These are phyloP conservation scores for Stegophylla sp. DNA, from an alignment of 2,888 invertebrate species.

Conservation along the genomic window DNA sequence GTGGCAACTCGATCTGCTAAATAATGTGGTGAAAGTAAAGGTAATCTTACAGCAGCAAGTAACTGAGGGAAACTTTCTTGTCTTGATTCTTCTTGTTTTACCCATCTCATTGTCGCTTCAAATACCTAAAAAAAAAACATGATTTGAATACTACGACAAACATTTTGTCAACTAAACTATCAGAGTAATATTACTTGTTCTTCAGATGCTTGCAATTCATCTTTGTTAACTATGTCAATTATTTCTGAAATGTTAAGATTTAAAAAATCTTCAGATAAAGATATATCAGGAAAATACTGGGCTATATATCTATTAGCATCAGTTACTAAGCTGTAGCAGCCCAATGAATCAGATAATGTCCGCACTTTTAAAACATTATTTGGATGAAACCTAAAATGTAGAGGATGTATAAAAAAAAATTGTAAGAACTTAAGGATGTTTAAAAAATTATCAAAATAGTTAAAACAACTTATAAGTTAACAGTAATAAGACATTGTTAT, in stretches of 20 bases:
- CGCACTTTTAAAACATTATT: constrained; percentile 82
- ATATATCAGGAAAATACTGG: constrained; percentile 79
- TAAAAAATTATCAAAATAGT: too few species aligned
- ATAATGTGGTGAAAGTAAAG: constrained; percentile 81
- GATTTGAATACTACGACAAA: background rate
- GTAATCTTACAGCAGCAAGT: constrained; percentile 78
- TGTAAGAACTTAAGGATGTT: too few species aligned
- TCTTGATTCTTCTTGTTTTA: constrained; percentile 72
- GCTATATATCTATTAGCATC: constrained; percentile 82
- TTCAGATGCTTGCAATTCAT: constrained; percentile 80
- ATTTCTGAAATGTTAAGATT: constrained; percentile 71
- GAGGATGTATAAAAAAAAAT: background rate
- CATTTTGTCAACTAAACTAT: background rate
- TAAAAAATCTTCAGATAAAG: constrained; percentile 79
- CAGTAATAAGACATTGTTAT: too few species aligned
- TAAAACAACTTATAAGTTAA: too few species aligned
- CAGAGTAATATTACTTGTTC: constrained; percentile 69
- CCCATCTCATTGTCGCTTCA: constrained; percentile 83
- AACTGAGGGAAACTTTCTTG: constrained; percentile 73
- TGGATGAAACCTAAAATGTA: constrained; percentile 73
- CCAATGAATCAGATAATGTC: constrained; percentile 80
- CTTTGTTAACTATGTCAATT: constrained; percentile 74
- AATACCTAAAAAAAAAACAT: constrained; percentile 71
- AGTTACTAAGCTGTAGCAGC: constrained; percentile 74
- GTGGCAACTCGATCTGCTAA: constrained; percentile 81